Evolutionary conservation across 2,888 invertebrate genomes (phyloP), one percentile per base, ranked within the genome.

Genomic region (Drosophila diplacantha): DNA sequence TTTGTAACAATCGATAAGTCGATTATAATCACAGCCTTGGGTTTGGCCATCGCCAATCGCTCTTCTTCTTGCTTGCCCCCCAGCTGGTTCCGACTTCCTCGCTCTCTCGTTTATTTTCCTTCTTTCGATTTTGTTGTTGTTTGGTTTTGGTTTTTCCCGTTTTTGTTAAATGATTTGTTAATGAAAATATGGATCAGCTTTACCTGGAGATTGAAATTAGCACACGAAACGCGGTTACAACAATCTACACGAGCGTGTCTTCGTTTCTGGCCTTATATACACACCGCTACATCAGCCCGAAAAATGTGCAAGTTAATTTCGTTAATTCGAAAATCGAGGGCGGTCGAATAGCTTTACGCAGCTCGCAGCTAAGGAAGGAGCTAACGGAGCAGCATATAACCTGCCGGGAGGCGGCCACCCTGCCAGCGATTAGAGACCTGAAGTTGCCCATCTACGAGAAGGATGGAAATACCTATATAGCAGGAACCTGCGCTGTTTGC

Each of bases 401-500:
- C 2, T 82, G 85, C 58, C 82, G 86, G 14, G 79, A 83, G 18
- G 83, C 81, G 3, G 80, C 85, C 12, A 76, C 74, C 2, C 61
- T 81, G 11, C 74, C 83, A n/a, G 85, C 88, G 0, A 77, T 87
- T 12, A 64, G 68, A 12, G 87, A 88, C 69, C 75, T 88, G 11
- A 87, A 90, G 29, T 90, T 93, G 77, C 95, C 95, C 32, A 91
- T 92, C 11, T 90, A 92, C 43, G 69, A 60, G 18, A 64, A 68
- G 18, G 51, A 90, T 57, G 90, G 88, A 14, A 89, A 90, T 58
- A 91, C 91, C 16, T 91, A 92, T 51, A 91, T 95, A 51, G 93
- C 95, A 9, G 96, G 96, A 0, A 87, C 96, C 8, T 94, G 95
- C 87, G 93, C 93, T 2, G 94, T 94, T 32, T 87, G 92, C 44